Evolutionary conservation across 1,140 invertebrate species (phyloP).

Genomic region (Oryzaephilus surinamensis): DNA sequence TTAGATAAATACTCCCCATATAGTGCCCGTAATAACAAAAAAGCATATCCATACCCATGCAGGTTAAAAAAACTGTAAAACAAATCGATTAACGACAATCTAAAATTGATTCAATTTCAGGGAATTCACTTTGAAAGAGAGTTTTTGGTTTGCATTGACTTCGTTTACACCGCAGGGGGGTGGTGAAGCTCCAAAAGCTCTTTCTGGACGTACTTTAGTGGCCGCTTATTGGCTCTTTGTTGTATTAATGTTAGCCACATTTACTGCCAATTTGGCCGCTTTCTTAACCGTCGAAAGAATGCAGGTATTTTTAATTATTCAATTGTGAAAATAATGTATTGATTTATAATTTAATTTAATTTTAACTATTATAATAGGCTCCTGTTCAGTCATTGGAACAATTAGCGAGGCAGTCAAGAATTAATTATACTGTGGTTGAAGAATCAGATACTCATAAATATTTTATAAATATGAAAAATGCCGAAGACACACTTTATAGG

Average conservation of each 20-base stretch:
- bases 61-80: conserved; percentile 43
- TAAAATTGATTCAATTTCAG: conserved; percentile 38
- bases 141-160: conserved; percentile 88
- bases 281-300: conserved; percentile 93
- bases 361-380: conserved; percentile 41
- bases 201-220: conserved; percentile 73
- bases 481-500: conserved; percentile 80
- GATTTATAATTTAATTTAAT: not conserved
- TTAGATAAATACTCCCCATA: conserved; percentile 84
- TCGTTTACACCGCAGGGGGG: conserved; percentile 87
- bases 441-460: conserved; percentile 71
- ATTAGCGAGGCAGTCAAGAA: conserved; percentile 72
- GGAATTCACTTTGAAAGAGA: conserved; percentile 78
- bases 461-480: conserved; percentile 85
- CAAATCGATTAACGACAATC: no score
- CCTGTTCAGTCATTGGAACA: conserved; percentile 82
- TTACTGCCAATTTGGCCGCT: conserved; percentile 93
- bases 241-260: conserved; percentile 85
- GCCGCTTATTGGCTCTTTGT: conserved; percentile 91
- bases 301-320: conserved; percentile 55
- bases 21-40: conserved; percentile 72
- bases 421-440: conserved; percentile 84
- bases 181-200: conserved; percentile 73
- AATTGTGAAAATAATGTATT: not conserved
- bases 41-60: conserved; percentile 70